Evolutionary conservation across 2,797 vertebrate genomes (phyloP).

Genomic region (Kryptolebias ocellatus): DNA sequence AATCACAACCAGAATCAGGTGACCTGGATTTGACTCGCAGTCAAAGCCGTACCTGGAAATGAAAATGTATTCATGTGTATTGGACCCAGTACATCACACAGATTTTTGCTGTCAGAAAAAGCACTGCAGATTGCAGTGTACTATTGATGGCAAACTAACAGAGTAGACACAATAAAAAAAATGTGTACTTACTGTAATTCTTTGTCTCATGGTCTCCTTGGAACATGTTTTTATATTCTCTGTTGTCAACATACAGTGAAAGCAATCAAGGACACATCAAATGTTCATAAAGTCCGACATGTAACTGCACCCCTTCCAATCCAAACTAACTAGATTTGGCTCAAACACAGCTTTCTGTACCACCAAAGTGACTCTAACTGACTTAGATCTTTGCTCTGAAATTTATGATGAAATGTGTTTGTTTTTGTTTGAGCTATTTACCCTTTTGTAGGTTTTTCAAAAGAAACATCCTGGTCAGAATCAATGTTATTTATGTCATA

Average conservation of each 20-base stretch:
- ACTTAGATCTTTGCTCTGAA: neutral
- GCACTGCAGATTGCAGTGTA: conserved; percentile 36
- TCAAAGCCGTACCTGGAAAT: conserved; percentile 69
- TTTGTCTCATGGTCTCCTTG: conserved; percentile 20
- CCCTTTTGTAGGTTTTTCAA: too few relatives aligned
- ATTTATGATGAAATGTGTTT: neutral
- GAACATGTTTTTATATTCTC: conserved; percentile 23
- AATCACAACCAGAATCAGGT: conserved; percentile 79
- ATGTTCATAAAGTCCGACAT: too few relatives aligned
- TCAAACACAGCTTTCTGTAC: too few relatives aligned
- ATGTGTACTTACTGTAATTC: conserved; percentile 36
- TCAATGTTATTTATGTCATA: too few relatives aligned
- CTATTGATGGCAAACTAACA: conserved; percentile 48
- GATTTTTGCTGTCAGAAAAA: conserved; percentile 61
- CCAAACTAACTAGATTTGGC: neutral
- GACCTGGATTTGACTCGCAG: conserved; percentile 81
- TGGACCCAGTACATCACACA: conserved; percentile 59
- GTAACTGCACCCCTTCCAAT: neutral
- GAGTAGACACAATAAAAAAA: conserved; percentile 35
- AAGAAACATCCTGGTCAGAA: too few relatives aligned
- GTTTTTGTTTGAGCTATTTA: neutral
- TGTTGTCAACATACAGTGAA: conserved; percentile 37
- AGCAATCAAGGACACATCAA: too few relatives aligned
- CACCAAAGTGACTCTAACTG: too few relatives aligned
- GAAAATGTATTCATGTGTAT: conserved; percentile 73